These are phyloP conservation scores for Rotaria sp. DNA, from an alignment of 2,888 invertebrate genomes.

Conservation along the genomic window DNA sequence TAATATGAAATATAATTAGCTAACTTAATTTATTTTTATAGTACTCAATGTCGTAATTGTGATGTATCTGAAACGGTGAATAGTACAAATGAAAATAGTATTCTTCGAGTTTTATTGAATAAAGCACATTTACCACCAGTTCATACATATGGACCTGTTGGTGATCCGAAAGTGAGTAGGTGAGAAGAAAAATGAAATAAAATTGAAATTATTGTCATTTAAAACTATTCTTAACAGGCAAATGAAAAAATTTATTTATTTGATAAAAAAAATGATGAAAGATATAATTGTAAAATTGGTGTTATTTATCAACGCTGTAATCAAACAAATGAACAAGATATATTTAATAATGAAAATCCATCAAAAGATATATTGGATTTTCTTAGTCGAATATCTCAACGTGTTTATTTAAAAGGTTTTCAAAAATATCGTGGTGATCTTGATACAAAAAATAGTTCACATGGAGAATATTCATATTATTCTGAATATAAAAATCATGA, in stretches of 20 bases:
- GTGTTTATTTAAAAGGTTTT: neutral
- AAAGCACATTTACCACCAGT: neutral
- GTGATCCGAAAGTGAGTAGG: constrained; percentile 17
- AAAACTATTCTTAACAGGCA: neutral
- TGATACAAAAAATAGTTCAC: neutral
- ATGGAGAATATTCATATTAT: constrained; percentile 9
- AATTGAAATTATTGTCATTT: neutral
- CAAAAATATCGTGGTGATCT: neutral
- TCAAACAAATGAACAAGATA: neutral
- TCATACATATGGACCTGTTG: neutral
- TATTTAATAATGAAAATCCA: neutral
- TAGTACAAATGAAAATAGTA: neutral
- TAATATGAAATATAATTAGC: neutral
- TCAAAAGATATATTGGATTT: neutral
- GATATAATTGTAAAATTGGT: neutral
- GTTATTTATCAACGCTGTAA: neutral
- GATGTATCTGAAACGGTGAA: neutral
- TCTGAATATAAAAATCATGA: neutral
- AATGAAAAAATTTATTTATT: neutral
- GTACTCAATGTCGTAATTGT: neutral
- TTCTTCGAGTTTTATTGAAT: neutral
- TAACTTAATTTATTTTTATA: neutral
- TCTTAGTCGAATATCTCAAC: neutral
- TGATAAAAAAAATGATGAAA: neutral
- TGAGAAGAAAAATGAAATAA: neutral